Evolutionary conservation across 2,113 vertebrate species (phyloP).

Genomic region (Riparia riparia): DNA sequence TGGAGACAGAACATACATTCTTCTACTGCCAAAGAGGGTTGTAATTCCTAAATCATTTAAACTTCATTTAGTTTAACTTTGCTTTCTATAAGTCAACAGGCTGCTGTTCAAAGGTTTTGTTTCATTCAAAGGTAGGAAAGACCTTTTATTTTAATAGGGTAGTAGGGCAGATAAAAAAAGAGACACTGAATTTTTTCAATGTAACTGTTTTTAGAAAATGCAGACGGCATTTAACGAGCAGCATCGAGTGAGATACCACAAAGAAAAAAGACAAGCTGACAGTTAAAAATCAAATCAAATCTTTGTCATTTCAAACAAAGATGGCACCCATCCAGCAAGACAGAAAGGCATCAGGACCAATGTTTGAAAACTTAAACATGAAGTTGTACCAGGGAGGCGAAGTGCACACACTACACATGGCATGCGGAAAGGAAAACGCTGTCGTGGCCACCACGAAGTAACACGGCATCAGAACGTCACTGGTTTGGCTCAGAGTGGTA

Average conservation of each 20-base stretch:
- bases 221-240: neutral
- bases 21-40: neutral
- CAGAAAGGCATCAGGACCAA: neutral
- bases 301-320: neutral
- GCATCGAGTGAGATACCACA: neutral
- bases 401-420: neutral
- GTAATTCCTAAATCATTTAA: neutral
- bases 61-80: neutral
- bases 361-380: neutral
- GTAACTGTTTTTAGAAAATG: neutral
- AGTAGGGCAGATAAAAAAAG: neutral
- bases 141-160: neutral
- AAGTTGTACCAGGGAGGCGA: neutral
- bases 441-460: neutral
- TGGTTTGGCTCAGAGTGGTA: neutral
- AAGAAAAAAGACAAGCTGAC: neutral
- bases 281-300: neutral
- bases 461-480: fast-evolving
- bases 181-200: neutral
- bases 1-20: constrained; percentile 57
- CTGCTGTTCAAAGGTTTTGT: neutral
- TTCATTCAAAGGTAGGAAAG: neutral
- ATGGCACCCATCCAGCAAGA: neutral
- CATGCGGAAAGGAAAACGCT: neutral
- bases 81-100: neutral